Evolutionary conservation across 2,888 invertebrate genomes (phyloP).

Genomic region (Ormyrus pomaceus): DNA sequence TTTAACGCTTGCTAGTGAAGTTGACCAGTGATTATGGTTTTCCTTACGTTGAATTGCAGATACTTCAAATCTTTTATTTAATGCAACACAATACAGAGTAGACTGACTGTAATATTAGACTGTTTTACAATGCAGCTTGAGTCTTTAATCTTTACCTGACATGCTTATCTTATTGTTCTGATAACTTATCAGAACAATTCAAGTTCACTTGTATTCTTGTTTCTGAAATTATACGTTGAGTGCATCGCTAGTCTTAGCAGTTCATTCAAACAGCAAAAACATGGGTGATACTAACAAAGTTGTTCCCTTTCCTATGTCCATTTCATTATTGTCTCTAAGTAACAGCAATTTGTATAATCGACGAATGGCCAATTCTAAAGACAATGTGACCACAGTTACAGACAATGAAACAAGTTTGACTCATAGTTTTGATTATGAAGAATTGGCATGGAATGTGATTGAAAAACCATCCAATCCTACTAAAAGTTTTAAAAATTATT

Average conservation of each 20-base stretch:
- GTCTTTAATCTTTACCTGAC: slow-evolving; percentile 13
- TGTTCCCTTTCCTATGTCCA: slow-evolving; percentile 63
- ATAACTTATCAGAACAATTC: slow-evolving; percentile 42
- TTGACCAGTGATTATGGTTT: slow-evolving; percentile 30
- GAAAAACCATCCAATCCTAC: slow-evolving; percentile 56
- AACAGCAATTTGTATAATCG: slow-evolving; percentile 69
- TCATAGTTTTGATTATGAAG: slow-evolving; percentile 48
- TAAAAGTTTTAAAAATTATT: slow-evolving; percentile 48
- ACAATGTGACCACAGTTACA: slow-evolving; percentile 14
- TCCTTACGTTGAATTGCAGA: neutral
- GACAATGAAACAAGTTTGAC: slow-evolving; percentile 1
- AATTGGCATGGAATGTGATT: slow-evolving; percentile 51
- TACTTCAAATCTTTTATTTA: neutral
- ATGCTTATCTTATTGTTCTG: slow-evolving; percentile 24
- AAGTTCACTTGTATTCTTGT: slow-evolving; percentile 11
- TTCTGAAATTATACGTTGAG: neutral
- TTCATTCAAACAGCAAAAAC: slow-evolving; percentile 19
- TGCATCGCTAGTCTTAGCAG: neutral
- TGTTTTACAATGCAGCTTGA: neutral
- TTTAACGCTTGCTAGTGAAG: slow-evolving; percentile 47
- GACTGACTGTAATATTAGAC: neutral
- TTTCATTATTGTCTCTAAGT: slow-evolving; percentile 61
- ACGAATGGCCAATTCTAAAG: slow-evolving; percentile 61
- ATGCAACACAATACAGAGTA: slow-evolving; percentile 2
- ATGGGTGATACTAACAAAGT: slow-evolving; percentile 59